A percentile compares a stretch with the other conserved stretches of the same genome.
phyloP scores from a whole-genome alignment of 2,797 vertebrate species.

The Liasis olivaceus region DNA sequence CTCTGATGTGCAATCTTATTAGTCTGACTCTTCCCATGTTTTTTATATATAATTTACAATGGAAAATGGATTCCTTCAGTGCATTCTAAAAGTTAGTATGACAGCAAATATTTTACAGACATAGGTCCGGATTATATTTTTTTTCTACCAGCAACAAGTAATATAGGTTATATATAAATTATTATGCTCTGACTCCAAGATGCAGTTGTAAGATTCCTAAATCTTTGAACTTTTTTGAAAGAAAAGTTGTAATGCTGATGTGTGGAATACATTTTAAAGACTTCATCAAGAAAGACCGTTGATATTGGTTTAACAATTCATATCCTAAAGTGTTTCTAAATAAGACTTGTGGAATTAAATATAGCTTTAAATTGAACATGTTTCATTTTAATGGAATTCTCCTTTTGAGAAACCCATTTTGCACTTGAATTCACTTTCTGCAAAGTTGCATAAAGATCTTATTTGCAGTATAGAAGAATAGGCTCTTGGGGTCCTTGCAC shows the following conservation, averaged over 20 bases:
- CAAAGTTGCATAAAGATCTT: constrained; percentile 44
- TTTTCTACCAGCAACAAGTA: neutral
- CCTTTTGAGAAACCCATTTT: constrained; percentile 43
- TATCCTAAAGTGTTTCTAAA: constrained; percentile 21
- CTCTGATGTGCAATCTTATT: constrained; percentile 38
- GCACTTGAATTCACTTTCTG: constrained; percentile 39
- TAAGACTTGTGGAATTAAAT: constrained; percentile 25
- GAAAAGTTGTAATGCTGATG: neutral
- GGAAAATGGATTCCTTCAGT: constrained; percentile 15
- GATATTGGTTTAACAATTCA: neutral
- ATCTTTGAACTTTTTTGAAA: neutral
- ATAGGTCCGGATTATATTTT: neutral
- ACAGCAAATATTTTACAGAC: constrained; percentile 27
- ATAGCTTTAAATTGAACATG: neutral
- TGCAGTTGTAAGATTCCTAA: neutral
- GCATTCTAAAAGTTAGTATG: constrained; percentile 43
- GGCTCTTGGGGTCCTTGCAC: constrained; percentile 37
- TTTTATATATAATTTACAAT: neutral
- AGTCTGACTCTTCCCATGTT: constrained; percentile 1
- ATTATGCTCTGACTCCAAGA: neutral
- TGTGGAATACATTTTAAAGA: neutral
- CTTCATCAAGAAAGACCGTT: neutral
- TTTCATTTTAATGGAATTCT: constrained; percentile 33
- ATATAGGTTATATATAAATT: neutral
- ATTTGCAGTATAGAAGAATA: constrained; percentile 44